phyloP scores from a whole-genome alignment of 2,113 vertebrate species.

The Melanerpes formicivorus region DNA sequence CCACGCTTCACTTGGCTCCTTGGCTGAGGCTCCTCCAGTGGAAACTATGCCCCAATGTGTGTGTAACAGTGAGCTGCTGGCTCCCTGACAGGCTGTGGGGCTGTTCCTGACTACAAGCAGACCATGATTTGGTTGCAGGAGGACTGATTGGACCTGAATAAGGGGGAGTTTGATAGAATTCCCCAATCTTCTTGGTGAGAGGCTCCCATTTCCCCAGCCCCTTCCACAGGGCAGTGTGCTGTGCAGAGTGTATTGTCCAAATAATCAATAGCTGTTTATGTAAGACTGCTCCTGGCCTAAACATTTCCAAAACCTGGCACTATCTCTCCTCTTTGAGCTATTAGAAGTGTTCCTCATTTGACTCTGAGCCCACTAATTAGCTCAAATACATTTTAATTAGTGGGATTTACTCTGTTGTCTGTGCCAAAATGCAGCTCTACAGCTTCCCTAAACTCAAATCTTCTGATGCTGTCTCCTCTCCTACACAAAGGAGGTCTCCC shows the following conservation, averaged over 20 bases:
- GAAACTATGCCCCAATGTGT: neutral
- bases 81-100: neutral
- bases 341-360: neutral
- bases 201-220: neutral
- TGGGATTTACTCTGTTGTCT: neutral
- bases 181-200: neutral
- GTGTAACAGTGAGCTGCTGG: neutral
- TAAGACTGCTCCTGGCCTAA: neutral
- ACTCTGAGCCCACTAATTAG: slow-evolving; percentile 8
- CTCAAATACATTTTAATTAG: slow-evolving; percentile 8
- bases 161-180: neutral
- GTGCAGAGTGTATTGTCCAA: neutral
- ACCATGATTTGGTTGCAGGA: neutral
- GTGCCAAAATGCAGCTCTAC: neutral
- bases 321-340: neutral
- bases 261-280: neutral
- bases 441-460: neutral
- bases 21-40: slow-evolving; percentile 13
- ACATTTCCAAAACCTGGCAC: neutral
- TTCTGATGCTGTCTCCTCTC: neutral
- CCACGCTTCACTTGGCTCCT: neutral
- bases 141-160: neutral
- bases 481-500: neutral
- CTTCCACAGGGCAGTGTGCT: neutral
- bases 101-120: neutral